Percentiles rank a stretch among this genome's conserved stretches.
Evolutionary conservation across 1,140 invertebrate genomes (phyloP).

Genomic region (Agrypnia vestita): DNA sequence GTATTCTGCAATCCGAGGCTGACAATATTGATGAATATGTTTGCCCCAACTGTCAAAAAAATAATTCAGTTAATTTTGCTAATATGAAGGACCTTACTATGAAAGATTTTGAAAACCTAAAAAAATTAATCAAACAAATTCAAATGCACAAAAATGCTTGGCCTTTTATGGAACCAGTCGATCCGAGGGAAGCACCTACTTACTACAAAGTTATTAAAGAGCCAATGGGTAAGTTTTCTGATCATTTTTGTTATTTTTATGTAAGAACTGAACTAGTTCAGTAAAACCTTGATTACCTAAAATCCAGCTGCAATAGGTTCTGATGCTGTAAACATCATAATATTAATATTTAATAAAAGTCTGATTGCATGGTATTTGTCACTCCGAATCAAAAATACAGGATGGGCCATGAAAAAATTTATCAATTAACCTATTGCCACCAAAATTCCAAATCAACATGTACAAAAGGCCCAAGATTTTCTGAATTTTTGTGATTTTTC

Average conservation of each 20-base stretch:
- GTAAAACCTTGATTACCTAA: not conserved
- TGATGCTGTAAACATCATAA: too few species aligned
- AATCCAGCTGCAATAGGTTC: too few species aligned
- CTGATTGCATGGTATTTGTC: too few species aligned
- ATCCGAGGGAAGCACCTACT: constrained; percentile 94
- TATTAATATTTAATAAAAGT: too few species aligned
- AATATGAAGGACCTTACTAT: constrained; percentile 90
- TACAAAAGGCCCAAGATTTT: too few species aligned
- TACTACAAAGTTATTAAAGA: constrained; percentile 98
- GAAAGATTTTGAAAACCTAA: constrained; percentile 89
- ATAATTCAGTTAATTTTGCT: constrained; percentile 89
- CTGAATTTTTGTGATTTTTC: too few species aligned
- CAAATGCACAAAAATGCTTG: constrained; percentile 96
- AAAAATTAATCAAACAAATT: constrained; percentile 91
- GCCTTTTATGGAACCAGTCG: constrained; percentile 98
- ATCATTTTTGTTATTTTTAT: not conserved
- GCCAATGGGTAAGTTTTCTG: constrained; percentile 90
- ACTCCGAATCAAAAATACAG: too few species aligned
- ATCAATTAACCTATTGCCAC: too few species aligned
- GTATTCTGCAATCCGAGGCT: constrained; percentile 94
- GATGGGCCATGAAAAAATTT: too few species aligned
- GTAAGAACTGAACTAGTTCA: not conserved
- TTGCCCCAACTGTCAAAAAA: constrained; percentile 95
- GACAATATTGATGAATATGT: constrained; percentile 97
- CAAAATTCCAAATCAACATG: too few species aligned